A percentile compares a stretch with the other conserved stretches of the same genome.
Conservation (phyloP, 2,113 vertebrate species). For the Malurus alboscapulatus region DNA sequence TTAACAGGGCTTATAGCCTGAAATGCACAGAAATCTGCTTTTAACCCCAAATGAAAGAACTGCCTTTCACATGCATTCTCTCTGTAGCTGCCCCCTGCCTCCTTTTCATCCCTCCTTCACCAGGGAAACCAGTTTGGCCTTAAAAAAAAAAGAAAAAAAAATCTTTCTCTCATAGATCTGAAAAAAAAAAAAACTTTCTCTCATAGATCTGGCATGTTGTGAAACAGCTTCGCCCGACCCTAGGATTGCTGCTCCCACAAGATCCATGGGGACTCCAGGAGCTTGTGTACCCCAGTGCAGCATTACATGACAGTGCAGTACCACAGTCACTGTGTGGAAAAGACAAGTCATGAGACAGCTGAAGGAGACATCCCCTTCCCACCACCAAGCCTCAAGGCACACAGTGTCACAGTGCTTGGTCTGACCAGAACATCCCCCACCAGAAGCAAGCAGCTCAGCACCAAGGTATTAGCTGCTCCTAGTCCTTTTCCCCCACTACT, state of each 20-base stretch:
- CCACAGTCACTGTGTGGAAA: rapidly evolving
- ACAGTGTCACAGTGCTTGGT: not conserved
- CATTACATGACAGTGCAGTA: rapidly evolving
- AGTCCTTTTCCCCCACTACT: not conserved
- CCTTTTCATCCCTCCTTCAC: not conserved
- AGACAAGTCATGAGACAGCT: not conserved
- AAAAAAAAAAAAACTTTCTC: not conserved
- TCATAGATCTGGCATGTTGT: not conserved
- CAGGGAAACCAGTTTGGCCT: not conserved
- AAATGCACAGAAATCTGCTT: conserved; percentile 1
- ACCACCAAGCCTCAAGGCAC: not conserved
- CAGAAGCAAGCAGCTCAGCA: not conserved
- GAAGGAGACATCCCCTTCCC: not conserved
- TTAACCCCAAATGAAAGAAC: conserved; percentile 21
- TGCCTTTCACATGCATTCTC: not conserved
- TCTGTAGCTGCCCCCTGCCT: not conserved
- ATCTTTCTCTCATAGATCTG: not conserved
- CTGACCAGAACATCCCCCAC: not conserved
- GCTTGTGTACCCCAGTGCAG: not conserved
- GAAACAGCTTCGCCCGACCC: not conserved
- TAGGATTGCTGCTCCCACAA: not conserved
- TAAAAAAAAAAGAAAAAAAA: not conserved
- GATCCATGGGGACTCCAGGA: not conserved
- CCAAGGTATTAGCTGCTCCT: not conserved
- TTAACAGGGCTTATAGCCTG: not conserved